phyloP scores from a whole-genome alignment of 2,797 vertebrate genomes.

The Hipposideros larvatus region DNA sequence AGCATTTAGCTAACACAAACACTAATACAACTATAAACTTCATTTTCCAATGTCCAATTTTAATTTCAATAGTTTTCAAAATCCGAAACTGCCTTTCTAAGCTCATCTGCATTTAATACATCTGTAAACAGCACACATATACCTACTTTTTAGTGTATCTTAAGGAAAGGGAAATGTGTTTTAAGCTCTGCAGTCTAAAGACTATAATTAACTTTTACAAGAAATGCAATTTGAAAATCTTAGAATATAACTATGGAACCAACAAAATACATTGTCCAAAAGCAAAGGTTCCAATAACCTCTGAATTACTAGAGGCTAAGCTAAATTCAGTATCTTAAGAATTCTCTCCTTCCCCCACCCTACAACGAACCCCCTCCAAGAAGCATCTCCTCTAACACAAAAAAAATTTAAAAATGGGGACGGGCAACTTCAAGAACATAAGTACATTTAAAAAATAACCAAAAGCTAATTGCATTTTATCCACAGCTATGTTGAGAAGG shows the following conservation, averaged over 20 bases:
- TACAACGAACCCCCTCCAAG: constrained; percentile 15
- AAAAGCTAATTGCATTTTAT: constrained; percentile 48
- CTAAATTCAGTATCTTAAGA: constrained; percentile 59
- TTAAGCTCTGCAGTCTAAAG: constrained; percentile 53
- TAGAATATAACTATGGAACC: constrained; percentile 62
- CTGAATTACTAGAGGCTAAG: constrained; percentile 33
- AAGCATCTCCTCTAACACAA: constrained; percentile 41
- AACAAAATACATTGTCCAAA: background rate
- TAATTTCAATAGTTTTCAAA: constrained; percentile 65
- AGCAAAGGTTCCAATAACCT: constrained; percentile 21
- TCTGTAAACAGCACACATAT: background rate
- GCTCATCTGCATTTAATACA: background rate
- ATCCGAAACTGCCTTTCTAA: constrained; percentile 60
- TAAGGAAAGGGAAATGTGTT: constrained; percentile 7
- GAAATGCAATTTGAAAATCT: constrained; percentile 72
- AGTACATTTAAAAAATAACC: background rate
- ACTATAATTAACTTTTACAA: constrained; percentile 72
- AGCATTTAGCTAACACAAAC: constrained; percentile 54
- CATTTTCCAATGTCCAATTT: constrained; percentile 56
- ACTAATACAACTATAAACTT: constrained; percentile 42
- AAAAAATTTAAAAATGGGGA: background rate
- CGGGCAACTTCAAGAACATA: background rate
- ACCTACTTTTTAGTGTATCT: constrained; percentile 48
- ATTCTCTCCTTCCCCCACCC: background rate
- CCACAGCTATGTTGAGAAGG: constrained; percentile 47